Conservation (phyloP, 2,113 vertebrate species). For the Alosa alosa region DNA sequence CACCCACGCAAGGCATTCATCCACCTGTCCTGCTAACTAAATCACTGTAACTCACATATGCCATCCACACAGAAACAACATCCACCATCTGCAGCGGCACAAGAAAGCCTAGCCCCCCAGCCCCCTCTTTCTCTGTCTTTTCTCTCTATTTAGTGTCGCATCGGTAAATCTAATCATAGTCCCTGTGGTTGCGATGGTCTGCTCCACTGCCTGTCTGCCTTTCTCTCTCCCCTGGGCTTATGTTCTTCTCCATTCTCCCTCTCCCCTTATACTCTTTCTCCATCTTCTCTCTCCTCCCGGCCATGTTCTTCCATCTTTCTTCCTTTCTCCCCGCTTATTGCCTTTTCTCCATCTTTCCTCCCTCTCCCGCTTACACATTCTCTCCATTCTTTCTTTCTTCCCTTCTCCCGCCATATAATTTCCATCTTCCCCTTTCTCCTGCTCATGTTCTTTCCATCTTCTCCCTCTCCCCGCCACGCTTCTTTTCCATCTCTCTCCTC, state of each 20-base stretch:
- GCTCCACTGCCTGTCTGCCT: background rate
- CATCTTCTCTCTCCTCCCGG: background rate
- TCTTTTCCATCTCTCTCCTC: no score
- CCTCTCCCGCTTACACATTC: no score
- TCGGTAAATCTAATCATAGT: conserved; percentile 12
- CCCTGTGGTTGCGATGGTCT: background rate
- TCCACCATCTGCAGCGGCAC: conserved; percentile 4
- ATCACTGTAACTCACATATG: background rate
- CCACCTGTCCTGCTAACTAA: background rate
- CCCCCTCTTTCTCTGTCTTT: background rate
- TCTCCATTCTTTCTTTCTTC: no score
- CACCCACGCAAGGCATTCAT: background rate
- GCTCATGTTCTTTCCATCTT: no score
- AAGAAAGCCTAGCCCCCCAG: background rate
- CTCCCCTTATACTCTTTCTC: conserved; percentile 16
- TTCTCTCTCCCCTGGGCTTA: conserved; percentile 1
- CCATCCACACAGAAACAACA: background rate
- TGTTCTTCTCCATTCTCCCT: background rate
- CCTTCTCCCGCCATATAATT: no score
- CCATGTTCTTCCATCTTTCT: no score
- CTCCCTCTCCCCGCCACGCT: no score
- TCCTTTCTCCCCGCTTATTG: no score
- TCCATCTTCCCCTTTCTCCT: no score
- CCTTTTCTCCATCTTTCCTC: no score
- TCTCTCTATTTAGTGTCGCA: background rate